Evolutionary conservation across 2,113 vertebrate species (phyloP).

Genomic region (Theropithecus gelada): DNA sequence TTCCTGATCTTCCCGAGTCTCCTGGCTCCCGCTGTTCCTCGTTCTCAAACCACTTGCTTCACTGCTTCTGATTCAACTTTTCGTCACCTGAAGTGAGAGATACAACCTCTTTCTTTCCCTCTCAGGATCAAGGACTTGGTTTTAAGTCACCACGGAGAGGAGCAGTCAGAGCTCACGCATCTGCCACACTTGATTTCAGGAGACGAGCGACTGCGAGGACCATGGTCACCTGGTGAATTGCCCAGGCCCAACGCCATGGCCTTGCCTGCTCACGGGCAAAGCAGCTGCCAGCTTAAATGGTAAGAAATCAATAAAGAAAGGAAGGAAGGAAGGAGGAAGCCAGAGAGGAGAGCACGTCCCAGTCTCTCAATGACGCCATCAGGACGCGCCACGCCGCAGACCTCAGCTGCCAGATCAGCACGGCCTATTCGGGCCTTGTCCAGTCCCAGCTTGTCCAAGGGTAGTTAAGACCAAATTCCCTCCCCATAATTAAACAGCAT

Average conservation of each 20-base stretch:
- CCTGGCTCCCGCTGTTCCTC: neutral
- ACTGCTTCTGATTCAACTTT: neutral
- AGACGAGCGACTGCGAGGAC: neutral
- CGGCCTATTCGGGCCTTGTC: slow-evolving; percentile 52
- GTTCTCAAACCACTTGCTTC: neutral
- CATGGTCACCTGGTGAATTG: accelerated
- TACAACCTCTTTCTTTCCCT: neutral
- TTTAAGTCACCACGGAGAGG: neutral
- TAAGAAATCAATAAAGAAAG: neutral
- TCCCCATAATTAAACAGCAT: slow-evolving; percentile 41
- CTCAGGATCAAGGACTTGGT: neutral
- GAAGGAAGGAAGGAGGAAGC: neutral
- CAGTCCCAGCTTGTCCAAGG: slow-evolving; percentile 76
- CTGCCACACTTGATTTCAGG: neutral
- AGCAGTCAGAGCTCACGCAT: neutral
- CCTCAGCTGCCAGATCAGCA: neutral
- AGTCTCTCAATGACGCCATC: neutral
- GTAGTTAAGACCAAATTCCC: slow-evolving; percentile 69
- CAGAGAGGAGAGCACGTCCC: neutral
- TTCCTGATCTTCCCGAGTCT: neutral
- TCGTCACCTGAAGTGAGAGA: neutral
- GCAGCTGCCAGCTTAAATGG: neutral
- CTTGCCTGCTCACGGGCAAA: neutral
- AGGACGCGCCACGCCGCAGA: neutral
- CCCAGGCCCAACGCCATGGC: neutral